A percentile compares a stretch with the other conserved stretches of the same genome.
phyloP scores from a whole-genome alignment of 1,140 invertebrate species.

The Scaptodrosophila lebanonensis region DNA sequence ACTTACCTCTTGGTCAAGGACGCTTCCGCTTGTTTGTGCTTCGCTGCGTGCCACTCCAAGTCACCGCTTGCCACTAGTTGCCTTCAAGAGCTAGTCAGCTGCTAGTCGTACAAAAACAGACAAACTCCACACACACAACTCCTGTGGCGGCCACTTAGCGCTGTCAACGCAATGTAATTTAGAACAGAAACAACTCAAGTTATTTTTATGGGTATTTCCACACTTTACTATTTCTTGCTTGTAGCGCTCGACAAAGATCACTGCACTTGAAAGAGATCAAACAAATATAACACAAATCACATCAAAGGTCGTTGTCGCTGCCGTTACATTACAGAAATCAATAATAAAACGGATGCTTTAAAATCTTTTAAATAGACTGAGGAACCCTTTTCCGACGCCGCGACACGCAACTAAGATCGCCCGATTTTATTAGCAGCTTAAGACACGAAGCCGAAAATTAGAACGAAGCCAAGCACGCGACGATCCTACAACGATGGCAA shows the following conservation, averaged over 20 bases:
- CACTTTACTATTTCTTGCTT: slow-evolving; percentile 33
- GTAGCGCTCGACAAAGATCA: slow-evolving; percentile 25
- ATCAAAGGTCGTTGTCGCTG: not conserved
- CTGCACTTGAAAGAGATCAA: slow-evolving; percentile 49
- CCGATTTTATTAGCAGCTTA: slow-evolving; percentile 54
- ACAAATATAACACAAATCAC: slow-evolving; percentile 31
- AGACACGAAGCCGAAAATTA: slow-evolving; percentile 38
- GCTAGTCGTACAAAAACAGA: slow-evolving; percentile 27
- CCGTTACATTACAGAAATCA: slow-evolving; percentile 52
- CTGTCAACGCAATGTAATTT: slow-evolving; percentile 54
- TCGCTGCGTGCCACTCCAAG: no score
- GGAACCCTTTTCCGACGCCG: no score
- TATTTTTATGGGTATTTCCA: slow-evolving; percentile 58
- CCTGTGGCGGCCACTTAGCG: slow-evolving; percentile 49
- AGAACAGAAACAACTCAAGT: slow-evolving; percentile 59
- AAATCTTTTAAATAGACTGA: slow-evolving; percentile 9
- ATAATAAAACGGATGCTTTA: slow-evolving; percentile 62
- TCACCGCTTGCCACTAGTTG: slow-evolving; percentile 17
- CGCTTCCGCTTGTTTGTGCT: slow-evolving; percentile 27
- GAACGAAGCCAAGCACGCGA: not conserved
- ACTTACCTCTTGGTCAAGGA: slow-evolving; percentile 68
- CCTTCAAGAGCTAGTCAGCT: slow-evolving; percentile 26
- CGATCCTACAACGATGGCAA: slow-evolving; percentile 52
- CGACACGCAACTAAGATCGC: slow-evolving; percentile 45
- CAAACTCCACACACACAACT: slow-evolving; percentile 39